phyloP scores from a whole-genome alignment of 2,888 invertebrate genomes.

The Drosophila nr. perissopoda region DNA sequence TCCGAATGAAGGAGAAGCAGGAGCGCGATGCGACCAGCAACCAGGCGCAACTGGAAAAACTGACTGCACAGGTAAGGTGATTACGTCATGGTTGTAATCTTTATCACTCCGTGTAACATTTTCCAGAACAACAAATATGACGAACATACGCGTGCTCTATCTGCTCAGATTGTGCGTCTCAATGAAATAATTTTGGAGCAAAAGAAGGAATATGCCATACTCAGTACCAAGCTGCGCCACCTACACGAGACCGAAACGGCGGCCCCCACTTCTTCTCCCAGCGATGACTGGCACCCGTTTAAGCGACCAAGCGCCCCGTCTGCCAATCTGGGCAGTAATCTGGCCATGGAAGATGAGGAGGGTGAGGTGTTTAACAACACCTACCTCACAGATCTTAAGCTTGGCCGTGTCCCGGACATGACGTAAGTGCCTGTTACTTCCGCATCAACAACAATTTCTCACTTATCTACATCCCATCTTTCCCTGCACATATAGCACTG shows the following conservation, averaged over 20 bases:
- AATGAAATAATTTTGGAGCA: constrained; percentile 83
- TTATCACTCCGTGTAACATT: neutral
- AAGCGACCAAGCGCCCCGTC: constrained; percentile 69
- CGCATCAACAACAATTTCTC: constrained; percentile 64
- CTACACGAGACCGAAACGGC: constrained; percentile 51
- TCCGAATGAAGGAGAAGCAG: constrained; percentile 83
- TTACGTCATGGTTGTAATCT: neutral
- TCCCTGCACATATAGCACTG: constrained; percentile 84
- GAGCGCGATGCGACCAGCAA: constrained; percentile 76
- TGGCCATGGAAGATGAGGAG: constrained; percentile 93
- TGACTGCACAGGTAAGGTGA: constrained; percentile 74
- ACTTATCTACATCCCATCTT: neutral
- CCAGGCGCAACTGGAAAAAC: constrained; percentile 70
- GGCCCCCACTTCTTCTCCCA: neutral
- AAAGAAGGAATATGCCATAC: constrained; percentile 82
- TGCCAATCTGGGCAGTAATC: constrained; percentile 82
- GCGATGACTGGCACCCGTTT: constrained; percentile 52
- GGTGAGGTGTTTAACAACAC: constrained; percentile 93
- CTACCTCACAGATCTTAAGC: constrained; percentile 89
- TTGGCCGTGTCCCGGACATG: constrained; percentile 85
- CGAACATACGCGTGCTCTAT: constrained; percentile 80
- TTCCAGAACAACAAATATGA: constrained; percentile 81
- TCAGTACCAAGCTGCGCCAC: constrained; percentile 82
- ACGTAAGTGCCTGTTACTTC: constrained; percentile 43
- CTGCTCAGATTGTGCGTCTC: constrained; percentile 81